phyloP scores from a whole-genome alignment of 2,888 invertebrate genomes.

The Escarpia spicata region DNA sequence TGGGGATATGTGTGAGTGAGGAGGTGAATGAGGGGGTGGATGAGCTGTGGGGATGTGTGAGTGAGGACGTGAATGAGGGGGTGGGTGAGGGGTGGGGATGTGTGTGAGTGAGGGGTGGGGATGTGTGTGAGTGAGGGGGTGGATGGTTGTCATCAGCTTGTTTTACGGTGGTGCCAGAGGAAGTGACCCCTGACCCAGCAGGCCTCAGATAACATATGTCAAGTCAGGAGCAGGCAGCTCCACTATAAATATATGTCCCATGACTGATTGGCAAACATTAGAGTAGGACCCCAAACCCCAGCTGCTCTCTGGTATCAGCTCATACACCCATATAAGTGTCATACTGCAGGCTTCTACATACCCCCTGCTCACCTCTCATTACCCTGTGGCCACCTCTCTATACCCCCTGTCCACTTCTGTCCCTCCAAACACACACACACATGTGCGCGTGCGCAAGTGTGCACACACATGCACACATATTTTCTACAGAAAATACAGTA shows the following conservation, averaged over 20 bases:
- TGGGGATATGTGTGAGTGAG: too few species aligned
- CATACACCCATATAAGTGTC: neutral
- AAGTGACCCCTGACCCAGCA: neutral
- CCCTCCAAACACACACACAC: too few species aligned
- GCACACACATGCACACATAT: too few species aligned
- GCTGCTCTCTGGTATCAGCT: neutral
- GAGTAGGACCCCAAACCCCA: neutral
- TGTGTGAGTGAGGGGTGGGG: too few species aligned
- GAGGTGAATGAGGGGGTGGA: too few species aligned
- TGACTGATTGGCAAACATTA: neutral
- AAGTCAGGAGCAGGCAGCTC: neutral
- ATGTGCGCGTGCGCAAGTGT: too few species aligned
- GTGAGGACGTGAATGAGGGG: too few species aligned
- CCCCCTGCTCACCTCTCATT: neutral
- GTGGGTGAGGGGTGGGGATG: neutral
- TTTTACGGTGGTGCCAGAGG: neutral
- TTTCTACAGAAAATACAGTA: too few species aligned
- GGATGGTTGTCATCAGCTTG: neutral
- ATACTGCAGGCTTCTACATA: neutral
- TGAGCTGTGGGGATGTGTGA: too few species aligned
- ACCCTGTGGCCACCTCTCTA: too few species aligned
- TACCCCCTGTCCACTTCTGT: too few species aligned
- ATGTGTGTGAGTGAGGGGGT: neutral
- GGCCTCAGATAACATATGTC: neutral
- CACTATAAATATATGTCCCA: slow-evolving; percentile 16